phyloP scores from a whole-genome alignment of 2,113 vertebrate species.

The Struthio camelus region DNA sequence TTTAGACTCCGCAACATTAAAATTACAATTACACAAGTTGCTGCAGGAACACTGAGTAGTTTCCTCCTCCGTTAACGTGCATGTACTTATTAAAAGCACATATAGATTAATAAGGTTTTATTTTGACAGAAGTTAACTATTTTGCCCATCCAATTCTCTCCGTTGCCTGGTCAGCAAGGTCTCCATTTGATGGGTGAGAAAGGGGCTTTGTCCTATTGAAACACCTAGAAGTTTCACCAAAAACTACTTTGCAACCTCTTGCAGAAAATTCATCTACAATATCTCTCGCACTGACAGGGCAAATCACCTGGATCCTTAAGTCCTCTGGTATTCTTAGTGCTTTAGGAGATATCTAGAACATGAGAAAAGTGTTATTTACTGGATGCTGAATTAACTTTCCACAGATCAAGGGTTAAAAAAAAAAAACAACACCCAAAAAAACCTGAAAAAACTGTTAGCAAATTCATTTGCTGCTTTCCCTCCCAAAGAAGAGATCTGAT shows the following conservation, averaged over 20 bases:
- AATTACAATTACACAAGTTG: background rate
- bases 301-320: background rate
- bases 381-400: background rate
- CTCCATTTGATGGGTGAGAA: background rate
- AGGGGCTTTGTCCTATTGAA: background rate
- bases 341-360: background rate
- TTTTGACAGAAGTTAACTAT: background rate
- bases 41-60: background rate
- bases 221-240: background rate
- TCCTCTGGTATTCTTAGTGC: background rate
- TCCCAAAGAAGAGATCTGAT: background rate
- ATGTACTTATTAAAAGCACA: background rate
- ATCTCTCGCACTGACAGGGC: background rate
- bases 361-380: background rate
- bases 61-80: background rate
- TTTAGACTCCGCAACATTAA: background rate
- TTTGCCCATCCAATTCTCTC: background rate
- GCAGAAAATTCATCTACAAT: background rate
- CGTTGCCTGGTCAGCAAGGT: background rate
- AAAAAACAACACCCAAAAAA: too few species aligned
- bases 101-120: background rate
- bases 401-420: background rate
- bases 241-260: background rate
- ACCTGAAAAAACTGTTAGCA: background rate
- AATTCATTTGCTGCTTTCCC: background rate